Base-by-base conservation (phyloP, 2,888 invertebrate species). In the Dioctria rufipes region DNA sequence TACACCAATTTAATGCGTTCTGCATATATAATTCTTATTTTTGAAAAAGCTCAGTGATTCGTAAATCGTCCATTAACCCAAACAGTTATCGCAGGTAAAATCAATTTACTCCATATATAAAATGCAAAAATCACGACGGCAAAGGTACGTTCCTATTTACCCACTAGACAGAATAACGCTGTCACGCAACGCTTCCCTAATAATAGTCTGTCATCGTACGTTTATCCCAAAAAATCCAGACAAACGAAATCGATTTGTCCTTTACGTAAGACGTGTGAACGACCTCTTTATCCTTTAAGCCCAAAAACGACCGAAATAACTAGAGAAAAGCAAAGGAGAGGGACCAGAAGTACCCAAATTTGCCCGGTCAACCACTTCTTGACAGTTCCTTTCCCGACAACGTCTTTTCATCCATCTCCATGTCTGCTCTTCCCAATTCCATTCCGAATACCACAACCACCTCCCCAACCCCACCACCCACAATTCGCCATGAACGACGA, bases 281-380 rank as follows among this genome's bases (percentile, higher is more conserved):
- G 79, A 79, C 79, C 79, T 79, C 43, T 79, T 77, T 63, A 79
- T 60, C 51, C 77, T 39, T 63, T 58, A 69, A 79, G 67, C 79
- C 67, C 13, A 67, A 69, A 79, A 79, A 79, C 79, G 60, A 67
- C 79, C 79, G 65, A 69, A 79, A 67, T 63, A 77, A 77, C 49
- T 61, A 49, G 5, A 25, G 25, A n/a, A 46, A 63, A 6, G 40
- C 43, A 66, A 60, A 9, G 66, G 60, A 69, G 11, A 67, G 60
- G 67, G 67, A 58, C 79, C 79, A 67, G 67, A 79, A 79, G 58
- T 67, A 67, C 79, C 79, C 54, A 69, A 79, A 79, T 67, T 67
- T 79, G 79, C 79, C 79, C 79, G 79, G 79, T 79, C 79, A 79
- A 79, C 67, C 67, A 79, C 79, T 79, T 79, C 79, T 79, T 79